phyloP scores from a whole-genome alignment of 1,140 invertebrate species.

The Vollenhovia emeryi region DNA sequence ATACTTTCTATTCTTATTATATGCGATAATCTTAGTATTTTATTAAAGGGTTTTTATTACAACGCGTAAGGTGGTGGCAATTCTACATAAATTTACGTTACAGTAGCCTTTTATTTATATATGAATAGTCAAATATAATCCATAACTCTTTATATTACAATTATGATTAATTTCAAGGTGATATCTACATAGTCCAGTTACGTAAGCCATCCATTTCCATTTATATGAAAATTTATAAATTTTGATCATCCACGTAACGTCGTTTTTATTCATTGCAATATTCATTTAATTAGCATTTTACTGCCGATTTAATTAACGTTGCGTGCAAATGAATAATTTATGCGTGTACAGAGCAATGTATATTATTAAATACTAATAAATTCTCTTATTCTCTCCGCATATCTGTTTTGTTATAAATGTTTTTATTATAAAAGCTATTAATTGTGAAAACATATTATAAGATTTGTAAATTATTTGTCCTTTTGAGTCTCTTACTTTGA shows the following conservation, averaged over 20 bases:
- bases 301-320: background rate
- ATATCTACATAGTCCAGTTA: background rate
- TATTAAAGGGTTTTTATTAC: background rate
- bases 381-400: background rate
- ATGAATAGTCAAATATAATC: background rate
- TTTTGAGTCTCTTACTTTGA: background rate
- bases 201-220: background rate
- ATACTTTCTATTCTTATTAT: background rate
- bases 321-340: background rate
- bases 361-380: background rate
- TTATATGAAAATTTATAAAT: slow-evolving; percentile 23
- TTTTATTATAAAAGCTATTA: background rate
- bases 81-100: background rate
- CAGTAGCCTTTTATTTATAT: background rate
- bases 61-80: background rate
- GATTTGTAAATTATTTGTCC: slow-evolving; percentile 5
- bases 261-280: background rate
- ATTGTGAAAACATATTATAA: background rate
- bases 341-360: background rate
- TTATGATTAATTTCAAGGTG: background rate
- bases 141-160: background rate
- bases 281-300: slow-evolving; percentile 6
- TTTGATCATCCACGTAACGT: background rate
- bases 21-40: background rate
- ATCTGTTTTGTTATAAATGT: background rate